Evolutionary conservation across 1,140 invertebrate genomes (phyloP).

Genomic region (Dryas iulia): DNA sequence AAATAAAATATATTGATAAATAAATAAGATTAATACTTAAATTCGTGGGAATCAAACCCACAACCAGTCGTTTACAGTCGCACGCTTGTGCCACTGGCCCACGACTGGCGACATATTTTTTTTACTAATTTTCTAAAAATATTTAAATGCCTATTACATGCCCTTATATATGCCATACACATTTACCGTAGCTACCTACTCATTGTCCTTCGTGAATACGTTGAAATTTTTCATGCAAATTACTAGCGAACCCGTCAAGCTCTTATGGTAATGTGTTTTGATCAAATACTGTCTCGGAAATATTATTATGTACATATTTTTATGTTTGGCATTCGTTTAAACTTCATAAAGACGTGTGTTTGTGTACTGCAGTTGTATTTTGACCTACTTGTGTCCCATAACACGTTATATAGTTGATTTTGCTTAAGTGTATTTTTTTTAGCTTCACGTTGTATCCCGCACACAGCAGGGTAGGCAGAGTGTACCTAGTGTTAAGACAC

Average conservation of each 20-base stretch:
- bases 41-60: too few relatives aligned
- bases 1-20: too few relatives aligned
- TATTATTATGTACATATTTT: conserved; percentile 34
- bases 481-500: not conserved
- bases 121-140: too few relatives aligned
- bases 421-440: too few relatives aligned
- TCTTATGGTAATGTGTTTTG: conserved; percentile 37
- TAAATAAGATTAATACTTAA: too few relatives aligned
- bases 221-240: conserved; percentile 41
- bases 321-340: not conserved
- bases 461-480: too few relatives aligned
- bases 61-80: too few relatives aligned
- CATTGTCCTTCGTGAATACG: conserved; percentile 36
- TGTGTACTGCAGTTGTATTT: not conserved
- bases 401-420: too few relatives aligned
- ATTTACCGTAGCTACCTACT: not conserved
- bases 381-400: too few relatives aligned
- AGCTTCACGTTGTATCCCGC: too few relatives aligned
- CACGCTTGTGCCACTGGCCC: too few relatives aligned
- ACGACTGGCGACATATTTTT: too few relatives aligned
- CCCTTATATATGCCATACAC: not conserved
- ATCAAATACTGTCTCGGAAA: conserved; percentile 29
- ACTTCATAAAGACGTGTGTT: not conserved
- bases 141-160: not conserved
- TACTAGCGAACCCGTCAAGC: conserved; percentile 22